Base-by-base conservation (phyloP, 2,113 vertebrate species). In the Cettia cetti region DNA sequence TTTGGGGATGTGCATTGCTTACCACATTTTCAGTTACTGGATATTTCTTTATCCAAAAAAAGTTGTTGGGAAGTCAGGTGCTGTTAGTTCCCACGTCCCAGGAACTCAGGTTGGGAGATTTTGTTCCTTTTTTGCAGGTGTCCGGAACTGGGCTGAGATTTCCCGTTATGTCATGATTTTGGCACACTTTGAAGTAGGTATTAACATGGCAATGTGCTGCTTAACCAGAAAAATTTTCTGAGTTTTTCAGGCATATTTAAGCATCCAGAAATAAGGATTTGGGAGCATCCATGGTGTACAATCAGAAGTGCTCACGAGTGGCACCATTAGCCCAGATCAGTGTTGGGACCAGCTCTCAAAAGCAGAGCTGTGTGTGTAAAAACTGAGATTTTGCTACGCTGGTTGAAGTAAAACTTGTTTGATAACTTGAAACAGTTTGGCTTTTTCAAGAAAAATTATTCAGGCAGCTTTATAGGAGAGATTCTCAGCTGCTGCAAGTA, bases 131-230 rank as follows among this genome's bases (percentile, higher is more conserved):
- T n/a, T 87, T 82, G 39, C 78, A 97, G 97, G 97, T 79, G 10
- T 97, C 74, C 66, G 97, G 75, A 80, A 92, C 2, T 97, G 97
- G 97, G 86, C 77, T 74, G 94, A 97, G 56, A 95, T 97, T 88
- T 81, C 57, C 45, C 94, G 96, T 31, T 97, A 97, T 2, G 70
- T 97, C 75, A 95, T 97, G 95, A 66, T 97, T 91, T 60, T 97
- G 90, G 90, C 94, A 57, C 96, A 1, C 57, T 97, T 96, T 81
- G 95, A 97, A 45, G 97, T 97, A 56, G 71, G 95, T 78, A 44
- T 84, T 64, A 44, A 49, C 19, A 2, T 45, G 53, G 10, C 56
- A 45, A n/a, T 8, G 2, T 75, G 28, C 57, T 84, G 0, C 44
- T 71, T 24, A 12, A 21, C 27, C 13, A 8, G 15, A 70, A 19